A percentile compares a stretch with the other conserved stretches of the same genome.
phyloP scores from a whole-genome alignment of 2,113 vertebrate genomes.

The Carlito syrichta region DNA sequence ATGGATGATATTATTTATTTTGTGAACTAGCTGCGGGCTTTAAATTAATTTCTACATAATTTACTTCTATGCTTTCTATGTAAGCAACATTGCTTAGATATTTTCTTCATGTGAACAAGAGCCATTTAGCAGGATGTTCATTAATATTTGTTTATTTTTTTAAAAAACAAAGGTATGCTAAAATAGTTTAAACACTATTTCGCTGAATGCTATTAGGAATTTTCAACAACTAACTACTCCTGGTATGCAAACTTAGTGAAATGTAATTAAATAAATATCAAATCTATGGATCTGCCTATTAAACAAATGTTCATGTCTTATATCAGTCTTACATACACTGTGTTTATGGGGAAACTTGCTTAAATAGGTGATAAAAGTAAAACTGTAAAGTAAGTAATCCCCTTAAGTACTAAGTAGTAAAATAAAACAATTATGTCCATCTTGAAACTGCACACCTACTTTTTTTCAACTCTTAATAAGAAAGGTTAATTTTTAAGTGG shows the following conservation, averaged over 20 bases:
- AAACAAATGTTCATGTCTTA: slow-evolving; percentile 39
- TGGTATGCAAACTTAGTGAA: slow-evolving; percentile 70
- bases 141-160: slow-evolving; percentile 55
- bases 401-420: slow-evolving; percentile 54
- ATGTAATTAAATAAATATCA: slow-evolving; percentile 73
- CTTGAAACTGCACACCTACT: slow-evolving; percentile 29
- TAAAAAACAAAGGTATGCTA: slow-evolving; percentile 48
- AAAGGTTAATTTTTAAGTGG: slow-evolving; percentile 57
- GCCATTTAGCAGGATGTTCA: background rate
- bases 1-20: slow-evolving; percentile 34
- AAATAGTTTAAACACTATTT: slow-evolving; percentile 66
- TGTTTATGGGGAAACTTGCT: slow-evolving; percentile 71
- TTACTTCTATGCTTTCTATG: slow-evolving; percentile 36
- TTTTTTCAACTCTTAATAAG: background rate
- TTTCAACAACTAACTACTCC: slow-evolving; percentile 75
- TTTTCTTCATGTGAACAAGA: slow-evolving; percentile 7
- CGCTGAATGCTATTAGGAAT: slow-evolving; percentile 58
- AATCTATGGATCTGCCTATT: slow-evolving; percentile 57
- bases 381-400: slow-evolving; percentile 60
- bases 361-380: slow-evolving; percentile 77
- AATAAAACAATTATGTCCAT: slow-evolving; percentile 40
- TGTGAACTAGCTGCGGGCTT: slow-evolving; percentile 55
- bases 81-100: background rate
- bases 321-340: slow-evolving; percentile 44
- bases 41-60: slow-evolving; percentile 66